Percentiles rank a stretch among this genome's conserved stretches.
Conservation (phyloP, 2,888 invertebrate species). For the Sphaeridia pumilis region DNA sequence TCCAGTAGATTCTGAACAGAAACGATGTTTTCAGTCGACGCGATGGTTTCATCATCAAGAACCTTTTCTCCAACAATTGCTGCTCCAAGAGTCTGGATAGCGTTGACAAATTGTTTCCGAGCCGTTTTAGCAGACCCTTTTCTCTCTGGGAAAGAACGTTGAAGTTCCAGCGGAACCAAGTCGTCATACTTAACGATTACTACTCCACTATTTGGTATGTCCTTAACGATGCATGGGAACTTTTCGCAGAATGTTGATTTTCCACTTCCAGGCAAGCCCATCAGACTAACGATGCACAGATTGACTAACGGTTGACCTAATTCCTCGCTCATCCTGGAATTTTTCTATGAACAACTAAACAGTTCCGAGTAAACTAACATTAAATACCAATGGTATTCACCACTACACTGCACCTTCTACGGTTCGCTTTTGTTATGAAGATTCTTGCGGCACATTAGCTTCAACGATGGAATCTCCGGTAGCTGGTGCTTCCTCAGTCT, state of each 20-base stretch:
- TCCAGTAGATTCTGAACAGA: neutral
- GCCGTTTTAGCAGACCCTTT: constrained; percentile 17
- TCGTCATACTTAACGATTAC: constrained; percentile 25
- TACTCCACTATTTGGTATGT: neutral
- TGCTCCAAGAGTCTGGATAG: neutral
- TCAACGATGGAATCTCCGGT: no score
- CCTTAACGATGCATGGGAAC: constrained; percentile 5
- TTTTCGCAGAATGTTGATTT: constrained; percentile 32
- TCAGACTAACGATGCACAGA: constrained; percentile 30
- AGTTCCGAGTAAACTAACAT: no score
- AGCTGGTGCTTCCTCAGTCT: no score
- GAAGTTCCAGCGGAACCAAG: constrained; percentile 29
- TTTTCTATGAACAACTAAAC: no score
- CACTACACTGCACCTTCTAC: no score
- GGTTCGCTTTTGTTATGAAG: no score
- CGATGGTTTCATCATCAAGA: no score
- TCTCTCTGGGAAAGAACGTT: constrained; percentile 15
- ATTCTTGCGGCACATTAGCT: no score
- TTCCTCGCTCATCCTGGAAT: no score
- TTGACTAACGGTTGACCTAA: no score
- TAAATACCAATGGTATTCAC: no score
- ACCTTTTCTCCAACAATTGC: neutral
- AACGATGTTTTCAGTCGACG: neutral
- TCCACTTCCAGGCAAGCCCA: constrained; percentile 37
- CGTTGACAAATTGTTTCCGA: constrained; percentile 24